Base-by-base conservation (phyloP, 2,888 invertebrate species). In the Cosmorhoe ocellata region DNA sequence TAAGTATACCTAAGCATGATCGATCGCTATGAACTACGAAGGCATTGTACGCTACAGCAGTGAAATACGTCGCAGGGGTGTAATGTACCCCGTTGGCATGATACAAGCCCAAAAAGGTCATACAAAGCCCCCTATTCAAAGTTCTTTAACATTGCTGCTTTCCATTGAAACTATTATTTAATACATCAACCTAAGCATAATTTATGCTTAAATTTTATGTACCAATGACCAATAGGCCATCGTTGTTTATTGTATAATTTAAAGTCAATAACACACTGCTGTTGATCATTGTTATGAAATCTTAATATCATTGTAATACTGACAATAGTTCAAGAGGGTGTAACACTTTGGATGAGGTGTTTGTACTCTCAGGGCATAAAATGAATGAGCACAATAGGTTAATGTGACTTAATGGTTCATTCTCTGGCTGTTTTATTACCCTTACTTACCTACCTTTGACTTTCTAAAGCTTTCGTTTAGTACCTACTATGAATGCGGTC, bases 231-330 rank as follows among this genome's bases (percentile, higher is more conserved):
- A 45, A 5, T 24, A 36, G 6, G 11, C 8, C 11, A 22, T 47
- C n/a, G n/a, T n/a, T n/a, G n/a, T n/a, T n/a, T 40, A 53, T 56
- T 46, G 46, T 49, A 28, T 46, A 53, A 50, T 42, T 31, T 52
- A 12, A 42, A 39, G 53, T 42, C 39, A 58, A 51, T 48, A 49
- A 51, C 53, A 43, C 51, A 47, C 43, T 40, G 46, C 9, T 37
- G 26, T 37, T 28, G 13, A 40, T 44, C 18, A 44, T 48, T 53
- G 52, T 50, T 50, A 43, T 28, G 37, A 46, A 34, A 50, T 42
- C 38, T 28, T 54, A 46, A 46, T 39, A 38, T 24, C 8, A 28
- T 49, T 45, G 37, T 42, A 37, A 39, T 24, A 43, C 13, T 14
- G 8, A 40, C 48, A 43, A 53, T 41, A 39, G n/a, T 48, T 48